Conservation (phyloP, 1,140 invertebrate genomes). For the Calephelis virginiensis region DNA sequence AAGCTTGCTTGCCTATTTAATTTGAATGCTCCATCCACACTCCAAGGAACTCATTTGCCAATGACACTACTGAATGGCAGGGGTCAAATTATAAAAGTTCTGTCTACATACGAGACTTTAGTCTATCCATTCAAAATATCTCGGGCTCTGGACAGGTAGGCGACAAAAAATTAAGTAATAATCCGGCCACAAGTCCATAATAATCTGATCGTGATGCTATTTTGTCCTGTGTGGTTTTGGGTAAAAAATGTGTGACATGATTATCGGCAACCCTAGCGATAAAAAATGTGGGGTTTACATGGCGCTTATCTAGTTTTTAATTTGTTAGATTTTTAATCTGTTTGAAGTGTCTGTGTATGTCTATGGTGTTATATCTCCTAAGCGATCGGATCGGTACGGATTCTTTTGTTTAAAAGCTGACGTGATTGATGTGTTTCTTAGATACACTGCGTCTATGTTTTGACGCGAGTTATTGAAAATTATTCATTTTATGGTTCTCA, state of each 20-base stretch:
- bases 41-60: slow-evolving; percentile 30
- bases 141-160: slow-evolving; percentile 64
- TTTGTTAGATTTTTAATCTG: no score
- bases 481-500: no score
- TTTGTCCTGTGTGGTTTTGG: slow-evolving; percentile 75
- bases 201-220: slow-evolving; percentile 77
- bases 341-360: no score
- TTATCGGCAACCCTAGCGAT: slow-evolving; percentile 60
- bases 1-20: slow-evolving; percentile 72
- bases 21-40: slow-evolving; percentile 48
- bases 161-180: slow-evolving; percentile 73
- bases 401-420: no score
- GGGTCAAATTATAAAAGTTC: slow-evolving; percentile 44
- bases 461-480: no score
- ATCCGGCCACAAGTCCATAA: slow-evolving; percentile 69
- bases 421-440: no score
- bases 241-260: slow-evolving; percentile 73
- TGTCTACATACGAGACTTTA: slow-evolving; percentile 48
- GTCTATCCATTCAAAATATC: slow-evolving; percentile 53
- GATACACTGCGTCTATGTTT: no score
- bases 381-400: no score
- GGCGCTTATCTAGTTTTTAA: slow-evolving; percentile 10
- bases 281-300: slow-evolving; percentile 59
- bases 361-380: no score
- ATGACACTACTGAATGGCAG: neutral